Base-by-base conservation (phyloP, 2,797 vertebrate species). In the Dallia pectoralis region DNA sequence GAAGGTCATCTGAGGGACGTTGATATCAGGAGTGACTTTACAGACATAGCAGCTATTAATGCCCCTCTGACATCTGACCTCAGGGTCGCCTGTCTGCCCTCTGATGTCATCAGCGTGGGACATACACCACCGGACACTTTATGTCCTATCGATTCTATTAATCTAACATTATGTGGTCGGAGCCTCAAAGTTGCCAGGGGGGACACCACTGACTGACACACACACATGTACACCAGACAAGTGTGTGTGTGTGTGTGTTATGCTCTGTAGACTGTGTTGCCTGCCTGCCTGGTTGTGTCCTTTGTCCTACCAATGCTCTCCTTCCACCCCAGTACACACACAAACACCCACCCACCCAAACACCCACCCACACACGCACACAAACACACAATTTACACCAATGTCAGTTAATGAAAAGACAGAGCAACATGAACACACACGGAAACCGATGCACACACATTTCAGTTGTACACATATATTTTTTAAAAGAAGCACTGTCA, bases 51-150 rank as follows among this genome's bases (percentile, higher is more conserved):
- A 6, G 1, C 62, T 30, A 64, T 18, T 64, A 15, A 6, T 16
- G 11, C n/a, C 22, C 1, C 19, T 19, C 49, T 51, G 19, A 40
- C 36, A 6, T 51, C 19, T 22, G 49, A 11, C 49, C 49, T n/a
- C 19, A 62, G 22, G 59, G 59, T 62, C 11, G 16, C 59, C n/a
- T 27, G 22, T 27, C 62, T 33, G 7, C 30, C 27, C 62, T 32
- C 14, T 64, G 62, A 64, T 64, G 62, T 64, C 30, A 64, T 64
- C 62, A 33, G 27, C 30, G 62, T 15, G 62, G 30, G 30, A n/a
- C 30, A 29, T 30, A 18, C 19, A 64, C 16, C 14, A 64, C 62
- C 32, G 15, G 14, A 32, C 62, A 18, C 63, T 33, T 65, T 32
- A 30, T 19, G 15, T 33, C 14, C 29, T 33, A 1, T 65, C 63